These are phyloP conservation scores for Intellagama lesueurii DNA, from an alignment of 2,797 vertebrate species.

Conservation along the genomic window DNA sequence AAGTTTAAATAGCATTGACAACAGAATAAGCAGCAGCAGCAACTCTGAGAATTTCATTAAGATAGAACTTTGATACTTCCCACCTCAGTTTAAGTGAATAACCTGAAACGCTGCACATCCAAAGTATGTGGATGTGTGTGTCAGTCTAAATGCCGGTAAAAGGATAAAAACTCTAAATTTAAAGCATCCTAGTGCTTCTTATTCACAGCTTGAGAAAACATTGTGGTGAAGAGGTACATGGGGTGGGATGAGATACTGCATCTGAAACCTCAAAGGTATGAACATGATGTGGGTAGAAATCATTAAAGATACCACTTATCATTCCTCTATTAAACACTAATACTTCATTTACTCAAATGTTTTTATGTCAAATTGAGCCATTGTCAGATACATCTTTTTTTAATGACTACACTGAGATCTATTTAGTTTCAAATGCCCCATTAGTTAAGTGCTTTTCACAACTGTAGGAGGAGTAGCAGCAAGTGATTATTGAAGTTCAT, in stretches of 20 bases:
- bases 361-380: neutral
- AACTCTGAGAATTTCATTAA: neutral
- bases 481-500: neutral
- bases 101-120: neutral
- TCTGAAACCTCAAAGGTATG: neutral
- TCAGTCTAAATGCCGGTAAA: neutral
- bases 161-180: neutral
- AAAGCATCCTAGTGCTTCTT: neutral
- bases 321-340: neutral
- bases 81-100: neutral
- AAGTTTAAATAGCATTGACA: no score
- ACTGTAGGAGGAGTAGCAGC: neutral
- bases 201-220: neutral
- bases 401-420: neutral
- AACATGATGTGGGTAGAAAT: neutral
- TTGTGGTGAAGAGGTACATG: neutral
- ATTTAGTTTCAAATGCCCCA: neutral
- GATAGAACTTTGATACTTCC: neutral
- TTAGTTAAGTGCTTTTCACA: neutral
- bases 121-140: neutral
- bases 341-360: neutral
- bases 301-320: neutral
- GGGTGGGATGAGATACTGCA: neutral
- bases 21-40: no score
- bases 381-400: neutral